Evolutionary conservation across 2,113 vertebrate genomes (phyloP).

Genomic region (Pardalotus punctatus): DNA sequence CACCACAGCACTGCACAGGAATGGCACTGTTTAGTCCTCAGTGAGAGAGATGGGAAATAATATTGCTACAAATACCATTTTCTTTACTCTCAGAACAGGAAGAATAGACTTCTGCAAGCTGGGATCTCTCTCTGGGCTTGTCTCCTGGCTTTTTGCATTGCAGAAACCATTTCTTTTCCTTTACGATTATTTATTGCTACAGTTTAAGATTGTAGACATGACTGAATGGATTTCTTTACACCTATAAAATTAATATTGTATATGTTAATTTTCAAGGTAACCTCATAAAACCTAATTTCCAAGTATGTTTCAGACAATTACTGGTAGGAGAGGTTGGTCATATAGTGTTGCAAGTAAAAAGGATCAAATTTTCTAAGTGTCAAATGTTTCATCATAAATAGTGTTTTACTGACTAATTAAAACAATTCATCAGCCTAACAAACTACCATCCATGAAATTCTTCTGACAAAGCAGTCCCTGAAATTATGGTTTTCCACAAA

Average conservation of each 20-base stretch:
- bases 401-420: slow-evolving; percentile 67
- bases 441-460: slow-evolving; percentile 47
- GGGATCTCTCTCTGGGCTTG: neutral
- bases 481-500: slow-evolving; percentile 45
- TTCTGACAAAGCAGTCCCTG: slow-evolving; percentile 50
- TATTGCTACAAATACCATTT: neutral
- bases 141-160: neutral
- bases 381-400: slow-evolving; percentile 52
- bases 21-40: neutral
- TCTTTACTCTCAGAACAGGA: neutral
- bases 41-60: neutral
- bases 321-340: slow-evolving; percentile 21
- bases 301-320: slow-evolving; percentile 1
- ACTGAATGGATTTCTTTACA: slow-evolving; percentile 2
- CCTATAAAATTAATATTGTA: slow-evolving; percentile 12
- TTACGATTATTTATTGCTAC: neutral
- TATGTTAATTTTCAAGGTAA: slow-evolving; percentile 51
- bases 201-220: neutral
- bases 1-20: neutral
- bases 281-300: slow-evolving; percentile 10
- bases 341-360: slow-evolving; percentile 19
- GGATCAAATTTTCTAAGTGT: slow-evolving; percentile 46
- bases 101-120: neutral
- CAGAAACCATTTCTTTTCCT: neutral
- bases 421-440: slow-evolving; percentile 68